Percentiles rank a stretch among this genome's conserved stretches.
Conservation (phyloP, 2,113 vertebrate genomes). For the Xenopus tropicalis region UCB_Xtro_10.0 CM004448.2:100931501-100932000, state of each 20-base stretch:
- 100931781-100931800: slow-evolving; percentile 66
- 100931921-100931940: slow-evolving; percentile 67
- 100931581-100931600: too few species aligned
- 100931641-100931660: too few species aligned
- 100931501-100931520: too few species aligned
- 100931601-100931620: too few species aligned
- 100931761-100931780: slow-evolving; percentile 69
- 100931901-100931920: slow-evolving; percentile 73
- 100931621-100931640: too few species aligned
- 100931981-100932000: too few species aligned
- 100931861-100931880: slow-evolving; percentile 70
- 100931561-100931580: too few species aligned
- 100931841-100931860: slow-evolving; percentile 73
- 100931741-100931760: slow-evolving; percentile 52
- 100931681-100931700: neutral
- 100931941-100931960: slow-evolving; percentile 69
- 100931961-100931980: slow-evolving; percentile 41
- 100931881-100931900: slow-evolving; percentile 74
- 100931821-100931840: slow-evolving; percentile 67
- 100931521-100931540: too few species aligned
- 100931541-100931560: too few species aligned
- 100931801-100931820: slow-evolving; percentile 64
- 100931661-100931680: too few species aligned
- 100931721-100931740: slow-evolving; percentile 61
- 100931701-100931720: neutral